Percentiles rank a stretch among this genome's conserved stretches.
Evolutionary conservation across 2,113 vertebrate genomes (phyloP).

Genomic region (Mesocricetus auratus): DNA sequence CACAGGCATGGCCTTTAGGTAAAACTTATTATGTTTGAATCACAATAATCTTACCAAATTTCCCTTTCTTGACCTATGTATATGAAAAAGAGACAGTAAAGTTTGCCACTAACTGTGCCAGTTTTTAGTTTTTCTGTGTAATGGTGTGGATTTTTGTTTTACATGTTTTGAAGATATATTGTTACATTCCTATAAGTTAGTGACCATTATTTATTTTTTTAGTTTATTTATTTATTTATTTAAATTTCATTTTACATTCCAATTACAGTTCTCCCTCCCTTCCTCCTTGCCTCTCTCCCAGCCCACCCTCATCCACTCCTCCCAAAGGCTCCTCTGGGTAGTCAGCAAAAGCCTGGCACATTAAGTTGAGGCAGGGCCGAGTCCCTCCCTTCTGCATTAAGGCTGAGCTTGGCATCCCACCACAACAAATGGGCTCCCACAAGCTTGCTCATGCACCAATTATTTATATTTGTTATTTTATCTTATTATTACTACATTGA

Average conservation of each 20-base stretch:
- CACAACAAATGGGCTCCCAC: too few relatives aligned
- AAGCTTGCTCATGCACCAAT: too few relatives aligned
- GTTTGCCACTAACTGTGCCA: not conserved
- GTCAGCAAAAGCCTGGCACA: too few relatives aligned
- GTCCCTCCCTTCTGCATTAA: too few relatives aligned
- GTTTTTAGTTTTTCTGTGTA: slow-evolving; percentile 42
- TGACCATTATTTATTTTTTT: not conserved
- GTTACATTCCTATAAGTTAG: not conserved
- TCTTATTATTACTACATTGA: slow-evolving; percentile 32
- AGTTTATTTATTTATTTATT: too few relatives aligned
- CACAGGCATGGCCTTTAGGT: not conserved
- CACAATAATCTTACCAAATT: not conserved
- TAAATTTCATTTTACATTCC: too few relatives aligned
- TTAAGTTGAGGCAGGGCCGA: too few relatives aligned
- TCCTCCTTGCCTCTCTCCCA: too few relatives aligned
- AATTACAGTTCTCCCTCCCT: too few relatives aligned
- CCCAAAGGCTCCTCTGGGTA: too few relatives aligned
- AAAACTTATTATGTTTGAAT: slow-evolving; percentile 6
- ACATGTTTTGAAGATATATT: slow-evolving; percentile 29
- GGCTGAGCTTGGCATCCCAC: too few relatives aligned
- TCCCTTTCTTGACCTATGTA: not conserved
- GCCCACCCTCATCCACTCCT: too few relatives aligned
- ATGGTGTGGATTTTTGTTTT: slow-evolving; percentile 1
- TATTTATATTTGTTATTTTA: not conserved
- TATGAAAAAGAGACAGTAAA: not conserved